Conservation (phyloP, 2,113 vertebrate genomes). For the Motacilla alba region DNA sequence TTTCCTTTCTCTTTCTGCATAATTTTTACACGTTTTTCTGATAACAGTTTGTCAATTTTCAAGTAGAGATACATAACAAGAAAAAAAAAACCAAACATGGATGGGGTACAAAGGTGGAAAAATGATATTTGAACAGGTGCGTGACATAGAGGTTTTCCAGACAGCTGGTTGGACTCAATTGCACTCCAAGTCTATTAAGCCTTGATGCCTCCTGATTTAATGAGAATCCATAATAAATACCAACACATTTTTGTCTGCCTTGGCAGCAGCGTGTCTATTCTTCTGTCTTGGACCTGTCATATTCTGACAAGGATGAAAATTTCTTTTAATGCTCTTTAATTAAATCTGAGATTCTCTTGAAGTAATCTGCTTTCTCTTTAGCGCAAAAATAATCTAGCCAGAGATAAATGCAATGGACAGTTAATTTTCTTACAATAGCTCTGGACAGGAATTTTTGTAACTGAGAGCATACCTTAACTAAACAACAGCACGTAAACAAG, state of each 20-base stretch:
- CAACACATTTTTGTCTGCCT: conserved; percentile 39
- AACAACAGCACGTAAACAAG: neutral
- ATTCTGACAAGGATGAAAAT: neutral
- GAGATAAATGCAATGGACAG: neutral
- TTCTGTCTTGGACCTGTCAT: conserved; percentile 16
- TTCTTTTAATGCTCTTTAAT: neutral
- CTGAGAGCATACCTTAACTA: neutral
- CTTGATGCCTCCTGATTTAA: conserved; percentile 27
- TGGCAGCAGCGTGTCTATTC: neutral
- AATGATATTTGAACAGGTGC: conserved; percentile 56
- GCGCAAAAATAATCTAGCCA: neutral
- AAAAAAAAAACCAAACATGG: neutral
- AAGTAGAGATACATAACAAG: neutral
- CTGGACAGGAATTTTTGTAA: neutral
- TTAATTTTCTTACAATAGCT: neutral
- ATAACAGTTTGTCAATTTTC: neutral
- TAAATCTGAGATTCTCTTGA: neutral
- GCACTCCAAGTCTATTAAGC: conserved; percentile 45
- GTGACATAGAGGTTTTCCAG: conserved; percentile 42
- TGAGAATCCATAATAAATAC: neutral
- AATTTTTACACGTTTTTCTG: neutral
- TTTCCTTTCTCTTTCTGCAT: neutral
- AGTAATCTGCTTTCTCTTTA: neutral
- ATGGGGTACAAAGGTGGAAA: neutral
- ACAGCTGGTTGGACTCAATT: conserved; percentile 45